A percentile compares a stretch with the other conserved stretches of the same genome.
Evolutionary conservation across 2,113 vertebrate species (phyloP).

Genomic region (Psammodynastes pulverulentus): DNA sequence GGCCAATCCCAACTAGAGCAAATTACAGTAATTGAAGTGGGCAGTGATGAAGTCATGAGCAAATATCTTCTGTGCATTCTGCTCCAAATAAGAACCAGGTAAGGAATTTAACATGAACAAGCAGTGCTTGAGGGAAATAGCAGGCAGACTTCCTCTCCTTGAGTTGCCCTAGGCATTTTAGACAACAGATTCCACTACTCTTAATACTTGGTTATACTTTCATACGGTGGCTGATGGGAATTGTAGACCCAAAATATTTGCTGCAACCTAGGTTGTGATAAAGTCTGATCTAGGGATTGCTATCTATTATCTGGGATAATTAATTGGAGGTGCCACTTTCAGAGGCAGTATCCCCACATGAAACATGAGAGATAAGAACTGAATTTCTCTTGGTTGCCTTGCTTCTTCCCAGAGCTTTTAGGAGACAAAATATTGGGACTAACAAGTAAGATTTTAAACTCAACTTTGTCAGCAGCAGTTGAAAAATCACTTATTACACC

Average conservation of each 20-base stretch:
- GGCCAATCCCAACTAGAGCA: not conserved
- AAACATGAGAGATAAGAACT: not conserved
- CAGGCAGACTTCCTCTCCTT: not conserved
- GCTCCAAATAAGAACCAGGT: not conserved
- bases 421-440: not conserved
- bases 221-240: not conserved
- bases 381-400: not conserved
- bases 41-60: not conserved
- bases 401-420: not conserved
- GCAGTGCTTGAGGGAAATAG: not conserved
- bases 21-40: not conserved
- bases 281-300: not conserved
- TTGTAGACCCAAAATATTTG: not conserved
- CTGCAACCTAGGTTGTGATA: not conserved
- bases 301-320: not conserved
- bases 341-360: not conserved
- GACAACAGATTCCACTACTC: not conserved
- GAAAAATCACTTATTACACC: not conserved
- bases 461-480: not conserved
- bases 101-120: not conserved
- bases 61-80: not conserved
- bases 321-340: not conserved
- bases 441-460: not conserved
- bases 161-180: not conserved
- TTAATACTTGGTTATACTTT: not conserved